These are phyloP conservation scores for Teleopsis dalmanni DNA, from an alignment of 1,140 invertebrate species.

Conservation along the genomic window DNA sequence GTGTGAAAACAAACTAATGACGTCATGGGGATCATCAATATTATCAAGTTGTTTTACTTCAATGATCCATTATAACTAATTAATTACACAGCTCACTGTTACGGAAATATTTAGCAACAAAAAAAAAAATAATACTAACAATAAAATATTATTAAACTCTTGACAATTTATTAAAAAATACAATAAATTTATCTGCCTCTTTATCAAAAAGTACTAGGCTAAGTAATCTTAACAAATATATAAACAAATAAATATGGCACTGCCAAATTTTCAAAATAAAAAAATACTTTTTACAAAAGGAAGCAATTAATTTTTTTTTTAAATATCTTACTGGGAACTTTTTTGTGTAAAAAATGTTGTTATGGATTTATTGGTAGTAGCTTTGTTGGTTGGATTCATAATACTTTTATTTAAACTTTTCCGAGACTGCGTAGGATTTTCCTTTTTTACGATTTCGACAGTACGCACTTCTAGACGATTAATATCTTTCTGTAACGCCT, in stretches of 20 bases:
- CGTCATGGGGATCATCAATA: not conserved
- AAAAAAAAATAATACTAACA: no score
- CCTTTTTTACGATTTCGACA: slow-evolving; percentile 18
- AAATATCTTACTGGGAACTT: slow-evolving; percentile 13
- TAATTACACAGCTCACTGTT: no score
- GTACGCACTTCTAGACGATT: slow-evolving; percentile 29
- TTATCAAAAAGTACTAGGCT: not conserved
- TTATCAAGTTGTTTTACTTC: not conserved
- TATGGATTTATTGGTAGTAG: slow-evolving; percentile 23
- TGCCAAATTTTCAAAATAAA: not conserved
- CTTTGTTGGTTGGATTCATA: slow-evolving; percentile 9
- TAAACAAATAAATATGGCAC: no score
- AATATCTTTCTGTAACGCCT: slow-evolving; percentile 49
- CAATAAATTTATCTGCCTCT: not conserved
- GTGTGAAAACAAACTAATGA: not conserved
- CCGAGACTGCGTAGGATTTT: slow-evolving; percentile 1
- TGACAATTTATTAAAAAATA: no score
- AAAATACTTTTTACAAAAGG: not conserved
- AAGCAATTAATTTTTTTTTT: no score
- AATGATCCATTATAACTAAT: no score
- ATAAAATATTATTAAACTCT: no score
- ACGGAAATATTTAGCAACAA: no score
- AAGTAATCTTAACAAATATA: no score
- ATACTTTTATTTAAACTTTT: slow-evolving; percentile 18
- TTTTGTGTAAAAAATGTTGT: slow-evolving; percentile 32